Conservation (phyloP, 2,888 invertebrate species). For the Trissonchulus sp. region DNA sequence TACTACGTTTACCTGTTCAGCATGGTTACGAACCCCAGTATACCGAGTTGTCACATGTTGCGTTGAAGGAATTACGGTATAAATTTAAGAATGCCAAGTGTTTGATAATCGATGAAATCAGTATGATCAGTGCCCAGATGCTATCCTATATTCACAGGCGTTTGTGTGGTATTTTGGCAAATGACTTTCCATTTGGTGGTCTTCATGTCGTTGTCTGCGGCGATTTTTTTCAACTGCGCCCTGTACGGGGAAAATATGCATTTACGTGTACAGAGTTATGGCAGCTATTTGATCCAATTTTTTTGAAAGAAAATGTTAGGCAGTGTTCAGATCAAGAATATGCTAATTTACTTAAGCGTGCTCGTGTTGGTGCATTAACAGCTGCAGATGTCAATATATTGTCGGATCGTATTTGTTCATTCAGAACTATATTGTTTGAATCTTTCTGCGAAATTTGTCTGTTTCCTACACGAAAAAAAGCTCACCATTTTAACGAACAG, state of each 20-base stretch:
- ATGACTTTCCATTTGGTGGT: constrained; percentile 8
- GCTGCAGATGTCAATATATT: not conserved
- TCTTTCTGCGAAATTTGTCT: not conserved
- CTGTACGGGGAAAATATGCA: constrained; percentile 15
- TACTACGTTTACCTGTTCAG: not conserved
- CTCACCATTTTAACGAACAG: not conserved
- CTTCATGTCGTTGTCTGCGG: not conserved
- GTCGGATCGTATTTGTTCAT: no score
- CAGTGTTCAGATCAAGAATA: not conserved
- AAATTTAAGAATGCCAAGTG: constrained; percentile 11
- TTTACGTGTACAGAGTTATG: not conserved
- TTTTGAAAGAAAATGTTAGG: constrained; percentile 3
- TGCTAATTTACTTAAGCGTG: not conserved
- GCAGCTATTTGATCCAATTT: constrained; percentile 2
- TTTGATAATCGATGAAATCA: constrained; percentile 12
- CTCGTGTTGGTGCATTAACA: not conserved
- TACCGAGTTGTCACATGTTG: not conserved
- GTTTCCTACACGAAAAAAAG: not conserved
- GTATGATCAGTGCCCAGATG: not conserved
- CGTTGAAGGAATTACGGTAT: not conserved
- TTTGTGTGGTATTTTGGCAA: not conserved
- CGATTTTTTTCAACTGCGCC: constrained; percentile 14
- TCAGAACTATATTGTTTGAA: no score
- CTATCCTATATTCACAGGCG: not conserved
- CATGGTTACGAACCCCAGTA: not conserved